phyloP scores from a whole-genome alignment of 2,888 invertebrate genomes.

The Harmothoe impar region DNA sequence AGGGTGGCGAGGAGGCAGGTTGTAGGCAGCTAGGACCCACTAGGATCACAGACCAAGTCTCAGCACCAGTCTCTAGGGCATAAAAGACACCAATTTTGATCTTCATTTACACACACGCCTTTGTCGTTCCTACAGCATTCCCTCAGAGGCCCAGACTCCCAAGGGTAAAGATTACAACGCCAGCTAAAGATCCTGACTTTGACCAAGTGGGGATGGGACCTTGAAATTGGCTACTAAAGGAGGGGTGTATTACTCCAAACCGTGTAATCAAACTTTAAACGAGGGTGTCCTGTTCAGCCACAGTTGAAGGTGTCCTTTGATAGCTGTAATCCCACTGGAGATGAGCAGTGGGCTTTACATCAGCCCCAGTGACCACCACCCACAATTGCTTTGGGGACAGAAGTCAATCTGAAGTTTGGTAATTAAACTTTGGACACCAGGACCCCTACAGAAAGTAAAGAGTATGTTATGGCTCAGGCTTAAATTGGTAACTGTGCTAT shows the following conservation, averaged over 20 bases:
- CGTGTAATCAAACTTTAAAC: slow-evolving; percentile 33
- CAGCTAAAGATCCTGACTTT: not conserved
- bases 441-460: not conserved
- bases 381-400: not conserved
- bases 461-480: not conserved
- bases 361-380: not conserved
- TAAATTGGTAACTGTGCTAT: no score
- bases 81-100: slow-evolving; percentile 43
- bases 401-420: not conserved
- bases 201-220: slow-evolving; percentile 10
- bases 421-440: not conserved
- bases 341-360: not conserved
- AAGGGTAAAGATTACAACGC: slow-evolving; percentile 35
- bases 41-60: slow-evolving; percentile 3
- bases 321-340: not conserved
- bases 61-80: not conserved
- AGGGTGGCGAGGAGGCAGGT: no score
- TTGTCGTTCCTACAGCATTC: not conserved
- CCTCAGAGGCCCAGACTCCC: not conserved
- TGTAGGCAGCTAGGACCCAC: not conserved
- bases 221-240: not conserved
- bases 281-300: not conserved
- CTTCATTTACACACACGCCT: slow-evolving; percentile 53
- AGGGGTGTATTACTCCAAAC: slow-evolving; percentile 13
- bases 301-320: slow-evolving; percentile 24